These are phyloP conservation scores for Cheilosia scutellata DNA, from an alignment of 2,888 invertebrate genomes.

Conservation along the genomic window DNA sequence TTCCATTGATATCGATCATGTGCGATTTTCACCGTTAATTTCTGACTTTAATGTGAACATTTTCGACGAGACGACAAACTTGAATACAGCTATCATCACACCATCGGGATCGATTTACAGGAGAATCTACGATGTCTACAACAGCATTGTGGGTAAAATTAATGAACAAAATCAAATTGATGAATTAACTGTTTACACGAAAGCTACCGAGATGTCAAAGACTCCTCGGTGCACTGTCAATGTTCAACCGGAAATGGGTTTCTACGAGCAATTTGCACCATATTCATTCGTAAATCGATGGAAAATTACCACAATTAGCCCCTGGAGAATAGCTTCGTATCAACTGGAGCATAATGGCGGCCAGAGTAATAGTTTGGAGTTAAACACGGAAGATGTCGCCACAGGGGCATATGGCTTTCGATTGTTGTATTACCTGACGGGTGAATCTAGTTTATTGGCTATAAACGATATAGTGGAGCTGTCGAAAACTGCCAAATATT, in stretches of 20 bases:
- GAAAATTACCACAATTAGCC: background rate
- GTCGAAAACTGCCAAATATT: background rate
- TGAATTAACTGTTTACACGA: slow-evolving; percentile 36
- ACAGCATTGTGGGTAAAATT: background rate
- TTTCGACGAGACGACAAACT: slow-evolving; percentile 2
- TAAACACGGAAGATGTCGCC: slow-evolving; percentile 11
- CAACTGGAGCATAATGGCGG: slow-evolving; percentile 26
- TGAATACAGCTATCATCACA: slow-evolving; percentile 25
- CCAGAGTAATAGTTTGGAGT: background rate
- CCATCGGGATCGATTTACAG: slow-evolving; percentile 23
- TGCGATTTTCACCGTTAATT: slow-evolving; percentile 45
- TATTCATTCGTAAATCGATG: slow-evolving; percentile 42
- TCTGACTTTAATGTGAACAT: slow-evolving; percentile 32
- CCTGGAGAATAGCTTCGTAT: slow-evolving; percentile 36
- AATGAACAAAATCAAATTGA: slow-evolving; percentile 47
- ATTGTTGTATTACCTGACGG: background rate
- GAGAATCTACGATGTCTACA: slow-evolving; percentile 22
- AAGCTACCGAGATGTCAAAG: background rate
- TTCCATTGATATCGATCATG: slow-evolving; percentile 40
- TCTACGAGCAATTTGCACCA: slow-evolving; percentile 50
- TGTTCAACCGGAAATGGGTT: slow-evolving; percentile 39
- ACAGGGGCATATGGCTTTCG: slow-evolving; percentile 31
- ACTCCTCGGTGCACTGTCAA: background rate
- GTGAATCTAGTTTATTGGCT: background rate
- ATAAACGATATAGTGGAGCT: slow-evolving; percentile 8